These are phyloP conservation scores for Hormaphis cornu DNA, from an alignment of 1,140 invertebrate genomes.

Conservation along the genomic window DNA sequence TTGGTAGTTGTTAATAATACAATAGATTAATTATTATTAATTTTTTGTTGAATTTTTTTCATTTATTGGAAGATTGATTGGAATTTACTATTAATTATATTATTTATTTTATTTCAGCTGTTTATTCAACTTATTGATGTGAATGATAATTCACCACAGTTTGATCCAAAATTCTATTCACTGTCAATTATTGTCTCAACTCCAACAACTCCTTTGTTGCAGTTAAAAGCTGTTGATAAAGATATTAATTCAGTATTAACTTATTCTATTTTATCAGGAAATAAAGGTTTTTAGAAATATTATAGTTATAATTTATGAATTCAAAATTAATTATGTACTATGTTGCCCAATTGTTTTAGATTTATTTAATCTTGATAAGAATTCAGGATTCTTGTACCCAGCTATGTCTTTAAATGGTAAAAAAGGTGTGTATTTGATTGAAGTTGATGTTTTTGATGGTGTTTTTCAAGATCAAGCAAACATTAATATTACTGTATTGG, in stretches of 20 bases:
- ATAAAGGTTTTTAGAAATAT: constrained; percentile 50
- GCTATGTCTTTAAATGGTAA: constrained; percentile 55
- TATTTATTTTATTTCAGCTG: constrained; percentile 45
- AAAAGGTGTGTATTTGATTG: constrained; percentile 54
- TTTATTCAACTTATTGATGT: constrained; percentile 69
- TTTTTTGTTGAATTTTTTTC: too few relatives aligned
- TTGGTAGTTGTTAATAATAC: too few relatives aligned
- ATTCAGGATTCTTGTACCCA: constrained; percentile 68
- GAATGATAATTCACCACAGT: constrained; percentile 74
- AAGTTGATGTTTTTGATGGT: constrained; percentile 64
- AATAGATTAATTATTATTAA: too few relatives aligned
- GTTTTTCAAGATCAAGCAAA: constrained; percentile 57
- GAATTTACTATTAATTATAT: constrained; percentile 4
- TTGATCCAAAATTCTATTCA: constrained; percentile 62
- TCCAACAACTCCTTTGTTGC: constrained; percentile 64
- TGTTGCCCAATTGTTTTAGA: constrained; percentile 43
- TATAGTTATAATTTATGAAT: background rate
- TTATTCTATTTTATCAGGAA: constrained; percentile 64
- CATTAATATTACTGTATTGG: constrained; percentile 66
- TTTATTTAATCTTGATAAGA: constrained; percentile 61
- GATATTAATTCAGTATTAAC: constrained; percentile 67
- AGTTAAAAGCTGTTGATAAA: constrained; percentile 63
- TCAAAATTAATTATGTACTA: background rate
- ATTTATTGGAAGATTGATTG: too few relatives aligned
- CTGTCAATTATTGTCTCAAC: constrained; percentile 75